A percentile compares a stretch with the other conserved stretches of the same genome.
These are phyloP conservation scores for Protodeltote pygarga DNA, from an alignment of 2,888 invertebrate genomes.

Conservation along the genomic window DNA sequence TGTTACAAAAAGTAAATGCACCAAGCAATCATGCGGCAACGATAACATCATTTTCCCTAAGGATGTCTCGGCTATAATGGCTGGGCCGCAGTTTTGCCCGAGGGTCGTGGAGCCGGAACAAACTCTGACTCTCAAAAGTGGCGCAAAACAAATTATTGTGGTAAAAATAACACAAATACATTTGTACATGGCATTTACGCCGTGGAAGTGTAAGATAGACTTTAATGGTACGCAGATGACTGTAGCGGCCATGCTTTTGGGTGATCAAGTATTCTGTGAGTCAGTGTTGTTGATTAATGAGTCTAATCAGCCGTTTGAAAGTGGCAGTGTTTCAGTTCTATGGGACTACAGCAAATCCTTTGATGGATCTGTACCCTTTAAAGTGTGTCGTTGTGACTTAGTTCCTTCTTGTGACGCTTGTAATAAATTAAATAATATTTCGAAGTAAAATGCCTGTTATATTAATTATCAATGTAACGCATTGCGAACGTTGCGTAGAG, in stretches of 20 bases:
- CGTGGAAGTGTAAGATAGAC: slow-evolving; percentile 70
- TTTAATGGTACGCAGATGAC: slow-evolving; percentile 54
- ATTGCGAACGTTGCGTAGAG: no score
- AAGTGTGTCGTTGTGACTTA: slow-evolving; percentile 71
- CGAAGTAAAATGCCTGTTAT: no score
- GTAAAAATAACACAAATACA: slow-evolving; percentile 76
- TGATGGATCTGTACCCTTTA: slow-evolving; percentile 66
- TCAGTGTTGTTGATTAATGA: slow-evolving; percentile 63
- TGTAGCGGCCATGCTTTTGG: slow-evolving; percentile 61
- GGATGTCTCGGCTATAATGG: slow-evolving; percentile 64
- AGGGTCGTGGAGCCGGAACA: slow-evolving; percentile 61
- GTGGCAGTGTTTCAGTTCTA: slow-evolving; percentile 65
- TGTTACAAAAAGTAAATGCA: slow-evolving; percentile 74
- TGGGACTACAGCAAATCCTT: slow-evolving; percentile 73
- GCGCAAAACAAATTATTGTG: slow-evolving; percentile 58
- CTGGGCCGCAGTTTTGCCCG: slow-evolving; percentile 73
- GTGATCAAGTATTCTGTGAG: slow-evolving; percentile 69
- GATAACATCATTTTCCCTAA: slow-evolving; percentile 74
- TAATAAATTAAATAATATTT: slow-evolving; percentile 33
- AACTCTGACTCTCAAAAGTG: slow-evolving; percentile 61
- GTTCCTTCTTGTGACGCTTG: slow-evolving; percentile 64
- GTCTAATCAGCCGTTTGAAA: slow-evolving; percentile 54
- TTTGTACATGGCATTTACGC: slow-evolving; percentile 76
- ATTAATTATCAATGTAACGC: no score
- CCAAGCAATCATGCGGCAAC: slow-evolving; percentile 71